Evolutionary conservation across 2,113 vertebrate genomes (phyloP).

Genomic region (Stomatorhinus ivindoensis): DNA sequence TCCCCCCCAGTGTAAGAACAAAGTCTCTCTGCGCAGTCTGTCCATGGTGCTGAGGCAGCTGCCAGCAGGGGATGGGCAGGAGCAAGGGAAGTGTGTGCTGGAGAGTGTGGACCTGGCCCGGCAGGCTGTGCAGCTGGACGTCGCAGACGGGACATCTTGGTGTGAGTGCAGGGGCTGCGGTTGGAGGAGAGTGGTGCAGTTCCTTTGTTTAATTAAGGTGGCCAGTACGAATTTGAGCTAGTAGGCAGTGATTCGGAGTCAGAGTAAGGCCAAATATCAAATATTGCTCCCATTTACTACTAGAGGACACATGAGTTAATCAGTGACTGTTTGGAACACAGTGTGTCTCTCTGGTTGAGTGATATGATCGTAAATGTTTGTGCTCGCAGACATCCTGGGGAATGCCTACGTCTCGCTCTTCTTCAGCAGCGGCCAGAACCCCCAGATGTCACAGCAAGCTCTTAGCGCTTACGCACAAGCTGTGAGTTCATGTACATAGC

Average conservation of each 20-base stretch:
- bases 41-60: conserved; percentile 85
- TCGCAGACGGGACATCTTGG: conserved; percentile 80
- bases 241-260: neutral
- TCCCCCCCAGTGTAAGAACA: conserved; percentile 69
- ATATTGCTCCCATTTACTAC: neutral
- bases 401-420: conserved; percentile 83
- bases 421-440: conserved; percentile 78
- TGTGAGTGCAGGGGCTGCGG: conserved; percentile 63
- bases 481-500: conserved; percentile 58
- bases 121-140: conserved; percentile 75
- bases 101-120: conserved; percentile 77
- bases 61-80: conserved; percentile 42
- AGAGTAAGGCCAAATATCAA: neutral
- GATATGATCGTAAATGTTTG: neutral
- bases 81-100: conserved; percentile 63
- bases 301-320: neutral
- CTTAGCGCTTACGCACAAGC: conserved; percentile 77
- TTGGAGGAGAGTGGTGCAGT: neutral
- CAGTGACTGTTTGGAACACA: neutral
- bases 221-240: neutral
- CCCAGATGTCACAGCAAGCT: conserved; percentile 80
- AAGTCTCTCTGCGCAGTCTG: conserved; percentile 77
- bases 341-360: neutral
- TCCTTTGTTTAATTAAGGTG: neutral
- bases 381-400: conserved; percentile 73